These are phyloP conservation scores for Oryctes rhinoceros DNA, from an alignment of 1,140 invertebrate species.

Conservation along the genomic window DNA sequence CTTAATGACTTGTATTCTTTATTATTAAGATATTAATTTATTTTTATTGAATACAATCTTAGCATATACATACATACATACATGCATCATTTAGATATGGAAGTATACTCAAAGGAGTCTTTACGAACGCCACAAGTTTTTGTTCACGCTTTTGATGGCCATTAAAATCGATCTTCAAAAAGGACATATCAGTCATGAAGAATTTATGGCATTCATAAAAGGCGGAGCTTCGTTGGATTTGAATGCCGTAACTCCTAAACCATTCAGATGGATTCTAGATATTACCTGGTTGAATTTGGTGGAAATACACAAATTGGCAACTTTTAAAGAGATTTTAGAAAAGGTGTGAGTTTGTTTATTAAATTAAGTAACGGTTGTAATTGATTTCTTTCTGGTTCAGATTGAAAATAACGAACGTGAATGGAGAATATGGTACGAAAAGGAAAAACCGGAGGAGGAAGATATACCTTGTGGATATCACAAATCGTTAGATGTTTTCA, in stretches of 20 bases:
- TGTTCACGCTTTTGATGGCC: constrained; percentile 94
- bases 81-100: constrained; percentile 72
- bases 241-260: constrained; percentile 91
- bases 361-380: neutral
- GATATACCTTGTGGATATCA: constrained; percentile 92
- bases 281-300: constrained; percentile 97
- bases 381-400: constrained; percentile 57
- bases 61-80: neutral
- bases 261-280: constrained; percentile 94
- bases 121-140: constrained; percentile 90
- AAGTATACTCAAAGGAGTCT: constrained; percentile 90
- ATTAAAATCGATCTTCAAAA: constrained; percentile 94
- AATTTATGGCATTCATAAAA: constrained; percentile 96
- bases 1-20: too few species aligned
- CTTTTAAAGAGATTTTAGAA: constrained; percentile 82
- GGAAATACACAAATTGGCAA: constrained; percentile 88
- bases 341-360: constrained; percentile 67
- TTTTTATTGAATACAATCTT: too few species aligned
- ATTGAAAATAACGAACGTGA: constrained; percentile 87
- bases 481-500: constrained; percentile 86
- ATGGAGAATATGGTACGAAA: constrained; percentile 95
- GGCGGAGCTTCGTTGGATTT: constrained; percentile 94
- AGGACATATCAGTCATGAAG: constrained; percentile 84
- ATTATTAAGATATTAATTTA: too few species aligned
- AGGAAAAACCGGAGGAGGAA: constrained; percentile 91